phyloP scores from a whole-genome alignment of 2,113 vertebrate genomes.

The Salvator merianae region DNA sequence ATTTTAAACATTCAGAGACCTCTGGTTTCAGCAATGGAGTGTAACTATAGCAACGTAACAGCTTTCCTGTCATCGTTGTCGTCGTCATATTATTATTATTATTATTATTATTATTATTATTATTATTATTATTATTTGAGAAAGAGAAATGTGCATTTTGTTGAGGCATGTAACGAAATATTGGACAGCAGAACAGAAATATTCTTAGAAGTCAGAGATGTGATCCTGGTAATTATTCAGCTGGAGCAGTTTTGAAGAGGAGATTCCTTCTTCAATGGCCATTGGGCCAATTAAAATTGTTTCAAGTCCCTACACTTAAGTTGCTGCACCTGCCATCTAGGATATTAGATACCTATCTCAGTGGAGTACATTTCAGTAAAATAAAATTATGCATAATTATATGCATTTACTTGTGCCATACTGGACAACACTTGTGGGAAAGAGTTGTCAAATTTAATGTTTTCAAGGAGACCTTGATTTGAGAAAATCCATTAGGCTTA shows the following conservation, averaged over 20 bases:
- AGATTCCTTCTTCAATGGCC: background rate
- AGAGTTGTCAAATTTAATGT: background rate
- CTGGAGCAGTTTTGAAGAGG: rapidly evolving
- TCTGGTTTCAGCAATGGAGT: conserved; percentile 58
- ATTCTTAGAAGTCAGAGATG: conserved; percentile 8
- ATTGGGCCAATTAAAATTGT: background rate
- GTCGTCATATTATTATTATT: no score
- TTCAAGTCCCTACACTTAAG: background rate
- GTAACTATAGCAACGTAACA: conserved; percentile 69
- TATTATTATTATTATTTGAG: no score
- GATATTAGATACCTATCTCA: background rate
- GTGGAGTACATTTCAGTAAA: background rate
- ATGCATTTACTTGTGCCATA: background rate
- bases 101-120: no score
- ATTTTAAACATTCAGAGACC: conserved; percentile 62
- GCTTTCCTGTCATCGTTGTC: conserved; percentile 64
- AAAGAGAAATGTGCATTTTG: conserved; percentile 28
- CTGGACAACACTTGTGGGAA: background rate
- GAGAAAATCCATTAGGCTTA: background rate
- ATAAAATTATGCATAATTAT: background rate
- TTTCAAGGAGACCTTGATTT: background rate
- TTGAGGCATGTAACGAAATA: conserved; percentile 54
- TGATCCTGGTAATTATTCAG: background rate
- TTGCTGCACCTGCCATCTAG: background rate
- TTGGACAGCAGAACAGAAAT: conserved; percentile 30